Evolutionary conservation across 2,888 invertebrate species (phyloP).

Genomic region (Neocrepidodera transversa): DNA sequence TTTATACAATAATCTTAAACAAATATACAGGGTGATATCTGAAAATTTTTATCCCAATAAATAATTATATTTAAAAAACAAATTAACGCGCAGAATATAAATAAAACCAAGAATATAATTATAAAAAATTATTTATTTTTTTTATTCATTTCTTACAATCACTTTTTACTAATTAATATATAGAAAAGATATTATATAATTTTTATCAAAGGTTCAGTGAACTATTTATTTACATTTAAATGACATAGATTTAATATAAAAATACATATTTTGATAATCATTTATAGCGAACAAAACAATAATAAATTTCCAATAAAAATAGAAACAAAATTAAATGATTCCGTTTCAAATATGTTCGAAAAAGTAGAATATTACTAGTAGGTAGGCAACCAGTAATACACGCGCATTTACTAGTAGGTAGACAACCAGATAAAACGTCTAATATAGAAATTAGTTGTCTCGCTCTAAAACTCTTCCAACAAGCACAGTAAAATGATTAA

Average conservation of each 20-base stretch:
- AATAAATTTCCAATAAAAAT: too few species aligned
- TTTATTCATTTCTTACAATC: not conserved
- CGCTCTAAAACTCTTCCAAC: too few species aligned
- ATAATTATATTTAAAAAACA: not conserved
- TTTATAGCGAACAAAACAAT: conserved; percentile 30
- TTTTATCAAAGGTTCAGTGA: conserved; percentile 37
- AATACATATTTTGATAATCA: conserved; percentile 37
- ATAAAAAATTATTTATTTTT: conserved; percentile 25
- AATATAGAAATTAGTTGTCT: too few species aligned
- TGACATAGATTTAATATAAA: conserved; percentile 40
- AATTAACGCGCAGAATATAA: not conserved
- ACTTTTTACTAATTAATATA: conserved; percentile 21
- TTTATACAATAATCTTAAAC: conserved; percentile 4
- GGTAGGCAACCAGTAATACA: too few species aligned
- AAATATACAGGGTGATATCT: not conserved
- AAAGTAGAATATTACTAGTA: too few species aligned
- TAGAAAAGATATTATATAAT: conserved; percentile 28
- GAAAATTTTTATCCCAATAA: not conserved
- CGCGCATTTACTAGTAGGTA: too few species aligned
- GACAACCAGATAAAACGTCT: too few species aligned
- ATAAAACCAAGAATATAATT: conserved; percentile 2
- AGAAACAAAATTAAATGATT: too few species aligned
- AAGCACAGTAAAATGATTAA: too few species aligned
- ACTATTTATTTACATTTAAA: conserved; percentile 36
- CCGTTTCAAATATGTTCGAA: too few species aligned